Evolutionary conservation across 2,888 invertebrate genomes (phyloP), one percentile per base, ranked within the genome.

Genomic region (Cantharis nigra): DNA sequence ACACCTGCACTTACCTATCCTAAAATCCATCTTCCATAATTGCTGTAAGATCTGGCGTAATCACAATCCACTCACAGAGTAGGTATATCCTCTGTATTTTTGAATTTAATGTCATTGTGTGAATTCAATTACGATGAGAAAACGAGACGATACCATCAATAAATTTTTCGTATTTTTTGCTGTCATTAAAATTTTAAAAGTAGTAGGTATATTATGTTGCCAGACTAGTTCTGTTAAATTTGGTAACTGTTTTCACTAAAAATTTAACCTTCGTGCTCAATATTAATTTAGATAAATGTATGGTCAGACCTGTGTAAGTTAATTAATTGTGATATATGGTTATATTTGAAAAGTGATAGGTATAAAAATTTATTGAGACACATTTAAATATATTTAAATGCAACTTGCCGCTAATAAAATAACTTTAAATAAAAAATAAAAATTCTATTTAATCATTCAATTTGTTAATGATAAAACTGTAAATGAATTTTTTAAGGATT

Each of bases 1-100:
- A 81, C 81, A 81, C 81, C 81, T 81, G 80, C 80, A 80, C 77
- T 78, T 77, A 79, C 81, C 81, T 79, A 80, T 79, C 81, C 80
- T 79, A 79, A 70, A 76, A 78, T 80, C 75, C 80, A 80, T 80
- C 80, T 79, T 80, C 76, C 69, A 74, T 78, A 74, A 73, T 72
- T 70, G 72, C 76, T 65, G 77, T 74, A 78, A 67, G 69, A 76
- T 80, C 78, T 78, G 76, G 71, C 76, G 76, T 70, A 80, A 81
- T 70, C 64, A 62, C 74, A 74, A 67, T 23, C 23, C 65, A 67
- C n/a, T 49, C 49, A 49, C 49, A 49, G 49, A 49, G 49, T 49
- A 49, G 49, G n/a, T 49, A 49, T 49, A 49, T 49, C 49, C 49
- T 49, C 49, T n/a, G n/a, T n/a, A n/a, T 49, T 49, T 49, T 49